Base-by-base conservation (phyloP, 2,888 invertebrate species). In the Scaptomyza reducta region DNA sequence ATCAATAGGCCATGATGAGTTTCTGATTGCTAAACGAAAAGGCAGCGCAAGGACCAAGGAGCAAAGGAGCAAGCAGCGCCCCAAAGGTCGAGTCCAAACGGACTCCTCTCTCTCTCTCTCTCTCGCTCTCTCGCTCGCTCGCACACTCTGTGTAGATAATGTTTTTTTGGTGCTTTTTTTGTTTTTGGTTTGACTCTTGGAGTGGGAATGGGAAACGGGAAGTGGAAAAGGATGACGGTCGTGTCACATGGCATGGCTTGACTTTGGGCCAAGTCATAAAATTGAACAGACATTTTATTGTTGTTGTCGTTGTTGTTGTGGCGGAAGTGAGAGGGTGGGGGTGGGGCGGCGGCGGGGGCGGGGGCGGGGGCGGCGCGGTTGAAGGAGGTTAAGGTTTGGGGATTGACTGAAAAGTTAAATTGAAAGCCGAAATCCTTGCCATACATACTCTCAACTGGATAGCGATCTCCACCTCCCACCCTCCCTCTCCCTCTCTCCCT, bases 1-100 rank as follows among this genome's bases (percentile, higher is more conserved):
- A 86, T 86, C 80, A 83, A 85, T 85, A 83, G 88, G 88, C 87
- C 80, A 85, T 85, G 85, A 88, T 85, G 85, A 85, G 84, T 88
- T 87, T 85, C 85, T 85, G 88, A 85, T 85, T 87, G 85, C 83
- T 77, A 87, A 80, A 70, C 80, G 70, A 75, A 83, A 78, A 11
- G 31, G 31, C 31, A 33, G 13, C 33, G 31, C 33, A 40, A 60
- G 64, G n/a, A 53, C 57, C 41, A 45, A 33, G 33, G 13, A 13
- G 33, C 13, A n/a, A n/a, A n/a, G n/a, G n/a, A 53, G 59, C 41
- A 45, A 33, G 33, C 33, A 13, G 33, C 13, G 33, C 33, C 47
- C 56, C 47, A 70, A 61, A 74, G 68, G 67, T 73, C 69, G 46
- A 40, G 31, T 16, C 51, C 51, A 70, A 55, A 46, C 54, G 53